Base-by-base conservation (phyloP, 2,888 invertebrate genomes). In the Chloromyia formosa region DNA sequence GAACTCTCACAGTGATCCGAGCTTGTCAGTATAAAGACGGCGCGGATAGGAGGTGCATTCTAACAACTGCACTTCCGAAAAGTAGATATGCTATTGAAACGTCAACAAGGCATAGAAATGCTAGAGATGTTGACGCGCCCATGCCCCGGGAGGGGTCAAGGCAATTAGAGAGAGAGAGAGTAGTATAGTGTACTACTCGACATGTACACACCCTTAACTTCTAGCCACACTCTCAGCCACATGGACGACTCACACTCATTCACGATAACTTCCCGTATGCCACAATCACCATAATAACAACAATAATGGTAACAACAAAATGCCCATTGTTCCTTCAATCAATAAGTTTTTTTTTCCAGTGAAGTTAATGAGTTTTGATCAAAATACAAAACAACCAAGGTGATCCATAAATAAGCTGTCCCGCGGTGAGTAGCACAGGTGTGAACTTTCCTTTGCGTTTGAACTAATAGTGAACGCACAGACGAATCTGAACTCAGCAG, bases 341-440 rank as follows among this genome's bases (percentile, higher is more conserved):
- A 66, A 66, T 66, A 66, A 45, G 22, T 49, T 66, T 66, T 42
- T 71, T 35, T 35, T 35, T 4, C 27, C 27, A 58, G 71, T 58
- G 40, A 18, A 71, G 58, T 71, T 71, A 71, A 71, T 71, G 58
- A 71, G 71, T 40, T 71, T 71, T 58, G 56, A 71, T 71, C 71
- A 71, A 71, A 71, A 71, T 20, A 71, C 71, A 71, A 71, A 71
- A 18, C 20, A 23, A 58, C 69, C 23, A 54, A 53, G 22, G 54
- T 69, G 56, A 69, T 71, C 42, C 18, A 56, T 18, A 54, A 71
- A 58, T 56, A n/a, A 20, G 56, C 40, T 22, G n/a, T 9, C 42
- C 69, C 71, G 58, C 23, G 4, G 66, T 49, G 66, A 66, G 71
- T 58, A 56, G 56, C 56, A 71, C 71, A 71, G 71, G 71, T 71